A percentile compares a stretch with the other conserved stretches of the same genome.
Conservation (phyloP, 1,140 invertebrate genomes). For the Battus philenor region DNA sequence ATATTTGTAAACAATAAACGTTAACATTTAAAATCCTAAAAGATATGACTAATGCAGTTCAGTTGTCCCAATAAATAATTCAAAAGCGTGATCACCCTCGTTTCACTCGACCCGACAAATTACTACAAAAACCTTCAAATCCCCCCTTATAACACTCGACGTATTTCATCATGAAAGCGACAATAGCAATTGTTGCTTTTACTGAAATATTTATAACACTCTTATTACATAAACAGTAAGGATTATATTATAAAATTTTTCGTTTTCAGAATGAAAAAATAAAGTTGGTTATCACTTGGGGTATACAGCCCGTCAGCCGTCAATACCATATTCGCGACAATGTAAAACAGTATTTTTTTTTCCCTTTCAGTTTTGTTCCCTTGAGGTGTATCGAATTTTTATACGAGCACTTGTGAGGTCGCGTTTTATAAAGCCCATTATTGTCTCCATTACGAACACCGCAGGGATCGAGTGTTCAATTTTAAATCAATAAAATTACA, state of each 20-base stretch:
- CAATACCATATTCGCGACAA: constrained; percentile 17
- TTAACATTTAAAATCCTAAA: no score
- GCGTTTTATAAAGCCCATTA: constrained; percentile 36
- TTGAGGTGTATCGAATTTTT: constrained; percentile 45
- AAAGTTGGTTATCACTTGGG: background rate
- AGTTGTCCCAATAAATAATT: no score
- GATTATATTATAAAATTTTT: background rate
- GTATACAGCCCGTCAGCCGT: constrained; percentile 8
- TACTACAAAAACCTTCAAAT: constrained; percentile 16
- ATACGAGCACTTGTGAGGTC: constrained; percentile 31
- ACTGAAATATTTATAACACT: no score
- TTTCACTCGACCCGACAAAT: constrained; percentile 13
- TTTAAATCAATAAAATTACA: no score
- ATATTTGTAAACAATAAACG: no score
- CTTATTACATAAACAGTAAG: background rate
- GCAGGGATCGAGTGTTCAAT: no score
- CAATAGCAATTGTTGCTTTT: background rate
- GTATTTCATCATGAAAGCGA: constrained; percentile 10
- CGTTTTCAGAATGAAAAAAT: background rate
- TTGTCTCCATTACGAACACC: constrained; percentile 35
- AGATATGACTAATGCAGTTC: no score
- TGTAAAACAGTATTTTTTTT: constrained; percentile 28
- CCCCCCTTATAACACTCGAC: constrained; percentile 12
- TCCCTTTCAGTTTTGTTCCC: constrained; percentile 19
- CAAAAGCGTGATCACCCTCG: constrained; percentile 5